These are phyloP conservation scores for Morelia viridis DNA, from an alignment of 2,797 vertebrate genomes.

Conservation along the genomic window DNA sequence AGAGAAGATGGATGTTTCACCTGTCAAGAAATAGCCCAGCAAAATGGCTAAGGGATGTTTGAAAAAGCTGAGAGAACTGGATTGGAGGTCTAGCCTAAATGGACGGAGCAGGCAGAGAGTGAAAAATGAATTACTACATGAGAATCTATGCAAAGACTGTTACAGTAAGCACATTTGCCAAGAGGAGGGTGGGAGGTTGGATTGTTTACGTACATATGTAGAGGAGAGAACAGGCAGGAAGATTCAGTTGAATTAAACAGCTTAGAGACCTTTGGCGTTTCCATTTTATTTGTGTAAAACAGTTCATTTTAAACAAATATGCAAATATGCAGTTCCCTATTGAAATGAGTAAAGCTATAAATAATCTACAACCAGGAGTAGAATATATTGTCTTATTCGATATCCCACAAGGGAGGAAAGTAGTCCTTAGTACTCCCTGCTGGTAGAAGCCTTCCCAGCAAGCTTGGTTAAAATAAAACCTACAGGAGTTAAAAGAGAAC, in stretches of 20 bases:
- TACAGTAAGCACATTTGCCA: not conserved
- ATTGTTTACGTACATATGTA: not conserved
- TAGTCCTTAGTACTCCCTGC: not conserved
- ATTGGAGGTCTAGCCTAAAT: not conserved
- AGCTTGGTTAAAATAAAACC: not conserved
- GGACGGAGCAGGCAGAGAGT: not conserved
- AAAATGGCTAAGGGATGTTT: not conserved
- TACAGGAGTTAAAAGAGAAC: not conserved
- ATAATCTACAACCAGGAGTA: not conserved
- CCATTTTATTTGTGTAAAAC: not conserved
- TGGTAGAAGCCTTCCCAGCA: not conserved
- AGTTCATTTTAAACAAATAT: not conserved
- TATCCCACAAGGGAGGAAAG: not conserved
- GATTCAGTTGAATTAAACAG: not conserved
- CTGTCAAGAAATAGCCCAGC: not conserved
- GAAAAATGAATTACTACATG: not conserved
- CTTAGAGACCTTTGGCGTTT: not conserved
- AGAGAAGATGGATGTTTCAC: not conserved
- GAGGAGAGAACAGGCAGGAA: not conserved
- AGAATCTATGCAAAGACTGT: not conserved
- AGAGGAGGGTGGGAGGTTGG: not conserved
- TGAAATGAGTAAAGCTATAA: not conserved
- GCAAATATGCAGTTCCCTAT: not conserved
- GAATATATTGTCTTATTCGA: no score
- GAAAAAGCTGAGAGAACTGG: not conserved